phyloP scores from a whole-genome alignment of 2,113 vertebrate species.

The Meleagris gallopavo region DNA sequence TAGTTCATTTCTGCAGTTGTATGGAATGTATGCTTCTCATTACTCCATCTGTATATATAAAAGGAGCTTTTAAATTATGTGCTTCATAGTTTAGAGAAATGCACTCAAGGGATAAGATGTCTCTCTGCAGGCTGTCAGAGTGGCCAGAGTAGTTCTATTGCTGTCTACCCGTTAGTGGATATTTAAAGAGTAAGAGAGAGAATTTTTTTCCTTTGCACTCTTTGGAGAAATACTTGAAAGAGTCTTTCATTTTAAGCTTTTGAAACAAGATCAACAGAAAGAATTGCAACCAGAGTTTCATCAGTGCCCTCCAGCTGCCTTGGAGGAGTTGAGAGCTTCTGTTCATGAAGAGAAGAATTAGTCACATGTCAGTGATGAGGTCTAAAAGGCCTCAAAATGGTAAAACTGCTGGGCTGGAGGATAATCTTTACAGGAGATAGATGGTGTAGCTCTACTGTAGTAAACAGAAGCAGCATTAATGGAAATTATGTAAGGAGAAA shows the following conservation, averaged over 20 bases:
- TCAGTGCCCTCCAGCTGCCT: conserved; percentile 84
- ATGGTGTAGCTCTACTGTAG: background rate
- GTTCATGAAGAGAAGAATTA: conserved; percentile 40
- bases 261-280: conserved; percentile 84
- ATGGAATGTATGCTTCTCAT: background rate
- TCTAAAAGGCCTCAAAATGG: conserved; percentile 32
- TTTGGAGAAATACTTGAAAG: conserved; percentile 73
- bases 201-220: background rate
- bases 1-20: background rate
- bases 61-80: background rate
- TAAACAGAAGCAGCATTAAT: conserved; percentile 24
- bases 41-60: background rate
- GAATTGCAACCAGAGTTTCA: conserved; percentile 92
- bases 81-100: background rate
- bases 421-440: background rate
- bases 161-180: background rate
- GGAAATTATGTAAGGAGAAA: conserved; percentile 42
- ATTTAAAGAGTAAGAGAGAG: conserved; percentile 28
- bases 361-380: background rate
- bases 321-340: conserved; percentile 69
- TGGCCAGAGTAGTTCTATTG: background rate
- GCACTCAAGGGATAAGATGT: background rate
- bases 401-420: conserved; percentile 5
- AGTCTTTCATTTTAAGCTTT: conserved; percentile 76
- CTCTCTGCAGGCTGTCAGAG: background rate